These are phyloP conservation scores for Arrhamphus sclerolepis DNA, from an alignment of 2,797 vertebrate species.

Conservation along the genomic window DNA sequence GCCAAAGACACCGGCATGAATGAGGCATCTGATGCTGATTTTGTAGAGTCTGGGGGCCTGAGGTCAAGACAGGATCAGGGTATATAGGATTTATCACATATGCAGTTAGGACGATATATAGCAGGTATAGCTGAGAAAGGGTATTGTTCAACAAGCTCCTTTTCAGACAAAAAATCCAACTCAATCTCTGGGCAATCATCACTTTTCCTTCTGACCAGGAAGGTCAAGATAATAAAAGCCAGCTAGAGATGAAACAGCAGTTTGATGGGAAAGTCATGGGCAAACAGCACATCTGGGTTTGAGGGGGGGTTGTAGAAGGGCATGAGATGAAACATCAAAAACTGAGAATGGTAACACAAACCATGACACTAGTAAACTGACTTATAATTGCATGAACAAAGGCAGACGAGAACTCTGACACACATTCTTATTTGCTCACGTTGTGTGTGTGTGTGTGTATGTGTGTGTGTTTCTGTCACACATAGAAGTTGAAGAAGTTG, in stretches of 20 bases:
- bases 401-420: not conserved
- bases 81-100: slow-evolving; percentile 26
- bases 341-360: slow-evolving; percentile 54
- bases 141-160: slow-evolving; percentile 35
- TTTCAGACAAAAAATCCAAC: slow-evolving; percentile 26
- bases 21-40: slow-evolving; percentile 40
- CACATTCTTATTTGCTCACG: slow-evolving; percentile 24
- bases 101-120: slow-evolving; percentile 26
- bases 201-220: slow-evolving; percentile 44
- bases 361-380: not conserved
- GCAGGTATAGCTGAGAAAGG: slow-evolving; percentile 13
- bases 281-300: too few relatives aligned
- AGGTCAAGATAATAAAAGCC: slow-evolving; percentile 52
- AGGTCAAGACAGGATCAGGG: slow-evolving; percentile 46
- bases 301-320: too few relatives aligned
- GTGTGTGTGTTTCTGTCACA: slow-evolving; percentile 56
- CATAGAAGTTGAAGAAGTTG: slow-evolving; percentile 78
- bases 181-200: slow-evolving; percentile 12
- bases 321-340: slow-evolving; percentile 74
- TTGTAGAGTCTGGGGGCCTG: slow-evolving; percentile 17
- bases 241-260: slow-evolving; percentile 57
- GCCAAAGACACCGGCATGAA: slow-evolving; percentile 17
- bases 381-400: slow-evolving; percentile 16
- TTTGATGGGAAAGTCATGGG: slow-evolving; percentile 68
- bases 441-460: slow-evolving; percentile 19